Base-by-base conservation (phyloP, 37 sponge, comb jelly and placozoan species). In the Geodia barretti region DNA sequence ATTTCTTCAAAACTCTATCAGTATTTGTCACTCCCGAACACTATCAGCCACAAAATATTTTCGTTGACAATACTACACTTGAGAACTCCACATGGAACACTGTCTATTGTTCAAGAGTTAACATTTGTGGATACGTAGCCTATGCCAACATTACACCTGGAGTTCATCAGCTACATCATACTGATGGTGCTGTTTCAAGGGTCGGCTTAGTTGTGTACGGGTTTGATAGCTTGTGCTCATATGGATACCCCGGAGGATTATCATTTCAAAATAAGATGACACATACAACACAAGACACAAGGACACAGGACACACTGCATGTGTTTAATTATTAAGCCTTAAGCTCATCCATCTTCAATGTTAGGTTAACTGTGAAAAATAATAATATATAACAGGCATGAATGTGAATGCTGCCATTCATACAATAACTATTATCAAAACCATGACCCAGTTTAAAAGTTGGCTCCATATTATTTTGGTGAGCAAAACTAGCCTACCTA, bases 191-290 rank as follows among this genome's bases (percentile, higher is more conserved):
- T 7, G 7, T 14, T 47, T 7, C 54, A 47, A 7, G 14, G 11
- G 14, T 47, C 14, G 54, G 86, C 32, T 70, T 85, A 1, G 35
- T 68, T 33, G 71, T 79, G 32, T 90, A 90, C 71, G 91, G 79
- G 40, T 85, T 70, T 23, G 42, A 81, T 64, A 65, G 24, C 19
- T 63, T 37, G 20, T 60, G 80, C 39, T 83, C 82, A 2, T 90
- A 85, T 68, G 86, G 91, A 2, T 90, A 80, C 68, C 72, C 86
- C 35, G 91, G 83, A 70, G 91, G 91, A 30, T 43, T 80, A 41
- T 33, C 60, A 30, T 60, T 87, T 39, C 68, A 33, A 68, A n/a
- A n/a, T n/a, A n/a, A n/a, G n/a, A n/a, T n/a, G n/a, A n/a, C n/a
- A n/a, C n/a, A n/a, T n/a, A n/a, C n/a, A n/a, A n/a, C n/a, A n/a